Percentiles rank a stretch among this genome's conserved stretches.
These are phyloP conservation scores for Prionchulus punctatus DNA, from an alignment of 2,888 invertebrate species.

Conservation along the genomic window DNA sequence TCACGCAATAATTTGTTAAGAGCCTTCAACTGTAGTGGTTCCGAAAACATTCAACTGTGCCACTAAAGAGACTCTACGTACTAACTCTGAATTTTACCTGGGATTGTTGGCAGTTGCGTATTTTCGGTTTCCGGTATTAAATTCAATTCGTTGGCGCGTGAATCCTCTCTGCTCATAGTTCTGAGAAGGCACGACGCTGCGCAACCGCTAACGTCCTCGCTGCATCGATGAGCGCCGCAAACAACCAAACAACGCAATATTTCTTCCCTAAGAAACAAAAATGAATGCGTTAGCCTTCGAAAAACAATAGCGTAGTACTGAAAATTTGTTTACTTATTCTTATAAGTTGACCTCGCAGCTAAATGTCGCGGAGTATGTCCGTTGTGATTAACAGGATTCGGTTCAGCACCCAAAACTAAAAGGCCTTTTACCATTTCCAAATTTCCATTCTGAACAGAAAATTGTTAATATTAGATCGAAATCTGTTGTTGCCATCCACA, in stretches of 20 bases:
- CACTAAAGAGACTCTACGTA: no score
- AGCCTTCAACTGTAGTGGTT: no score
- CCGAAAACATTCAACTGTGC: no score
- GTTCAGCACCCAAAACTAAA: constrained; percentile 38
- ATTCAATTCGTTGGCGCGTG: no score
- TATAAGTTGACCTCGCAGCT: constrained; percentile 20
- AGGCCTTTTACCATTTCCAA: constrained; percentile 33
- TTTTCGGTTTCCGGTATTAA: no score
- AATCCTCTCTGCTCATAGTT: no score
- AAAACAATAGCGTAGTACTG: no score
- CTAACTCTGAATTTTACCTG: no score
- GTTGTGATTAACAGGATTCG: constrained; percentile 32
- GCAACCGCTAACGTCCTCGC: not conserved
- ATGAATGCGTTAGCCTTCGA: not conserved
- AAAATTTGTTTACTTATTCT: not conserved
- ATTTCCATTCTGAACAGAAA: not conserved
- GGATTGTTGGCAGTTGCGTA: no score
- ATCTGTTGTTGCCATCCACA: no score
- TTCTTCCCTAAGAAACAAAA: not conserved
- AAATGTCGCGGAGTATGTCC: constrained; percentile 36
- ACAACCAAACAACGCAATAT: not conserved
- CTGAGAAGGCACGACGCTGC: not conserved
- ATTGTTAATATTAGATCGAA: no score
- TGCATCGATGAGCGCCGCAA: not conserved
- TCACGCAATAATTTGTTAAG: no score